Percentiles rank a stretch among this genome's conserved stretches.
Evolutionary conservation across 2,888 invertebrate species (phyloP).

Genomic region (Geophilus truncorum): DNA sequence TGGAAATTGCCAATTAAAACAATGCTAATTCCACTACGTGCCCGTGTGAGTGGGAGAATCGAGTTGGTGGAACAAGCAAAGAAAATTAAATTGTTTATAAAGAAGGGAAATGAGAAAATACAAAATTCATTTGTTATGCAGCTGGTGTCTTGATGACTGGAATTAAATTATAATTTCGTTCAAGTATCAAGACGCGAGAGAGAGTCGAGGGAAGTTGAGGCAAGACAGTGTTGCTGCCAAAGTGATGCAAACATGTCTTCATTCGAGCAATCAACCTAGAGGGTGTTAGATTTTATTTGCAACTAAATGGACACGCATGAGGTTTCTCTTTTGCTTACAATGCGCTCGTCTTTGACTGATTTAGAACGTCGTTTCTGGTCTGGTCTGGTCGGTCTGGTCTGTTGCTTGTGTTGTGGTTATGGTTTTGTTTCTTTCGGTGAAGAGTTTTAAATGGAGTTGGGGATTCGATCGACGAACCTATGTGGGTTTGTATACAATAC

Average conservation of each 20-base stretch:
- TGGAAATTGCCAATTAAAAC: conserved; percentile 5
- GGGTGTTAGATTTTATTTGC: no score
- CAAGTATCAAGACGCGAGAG: background rate
- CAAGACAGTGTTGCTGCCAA: background rate
- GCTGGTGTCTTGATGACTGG: conserved; percentile 5
- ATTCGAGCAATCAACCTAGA: no score
- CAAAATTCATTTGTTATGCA: conserved; percentile 13
- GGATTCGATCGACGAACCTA: no score
- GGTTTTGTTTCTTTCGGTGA: no score
- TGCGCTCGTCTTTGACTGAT: no score
- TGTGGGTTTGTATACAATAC: no score
- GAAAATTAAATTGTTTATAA: conserved; percentile 9
- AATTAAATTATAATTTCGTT: conserved; percentile 10
- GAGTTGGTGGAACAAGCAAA: background rate
- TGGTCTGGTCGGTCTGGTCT: no score
- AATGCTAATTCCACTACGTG: background rate
- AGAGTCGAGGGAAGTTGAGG: background rate
- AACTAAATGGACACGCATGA: no score
- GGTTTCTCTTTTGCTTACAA: no score
- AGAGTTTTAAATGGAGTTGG: no score
- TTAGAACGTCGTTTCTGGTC: no score
- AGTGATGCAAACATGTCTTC: background rate
- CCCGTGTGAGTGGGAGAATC: background rate
- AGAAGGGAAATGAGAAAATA: background rate
- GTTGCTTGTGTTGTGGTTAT: no score